Base-by-base conservation (phyloP, 2,888 invertebrate species). In the Tipula lateralis region DNA sequence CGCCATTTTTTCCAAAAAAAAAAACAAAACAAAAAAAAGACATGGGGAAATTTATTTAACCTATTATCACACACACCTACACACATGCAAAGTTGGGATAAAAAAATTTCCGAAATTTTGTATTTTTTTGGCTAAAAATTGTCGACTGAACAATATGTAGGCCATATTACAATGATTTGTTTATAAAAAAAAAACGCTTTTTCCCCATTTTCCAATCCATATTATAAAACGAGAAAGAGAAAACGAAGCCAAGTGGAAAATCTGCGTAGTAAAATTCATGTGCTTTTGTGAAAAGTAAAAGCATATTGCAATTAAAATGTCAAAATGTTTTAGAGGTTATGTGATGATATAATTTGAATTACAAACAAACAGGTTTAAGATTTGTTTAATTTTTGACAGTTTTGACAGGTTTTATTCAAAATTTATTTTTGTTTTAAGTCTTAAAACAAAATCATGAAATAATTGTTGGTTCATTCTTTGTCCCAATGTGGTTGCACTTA, bases 221-320 rank as follows among this genome's bases (percentile, higher is more conserved):
- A 44, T 12, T 44, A n/a, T 44, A 9, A 24, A 24, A 66, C 7
- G 9, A 66, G 66, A 66, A 24, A 66, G 66, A 66, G 66, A 66
- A 66, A 24, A 66, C 24, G 13, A 2, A 66, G 19, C 19, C 0
- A 66, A 66, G 16, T 50, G 16, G 6, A 50, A 66, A 66, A 24
- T 66, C 66, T 19, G 66, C 66, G 66, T 66, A 66, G 66, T 66
- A 66, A 66, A 66, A 66, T 66, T 66, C 66, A 66, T 66, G 66
- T 66, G 66, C 24, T 66, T 66, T 66, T 19, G 66, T 66, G 66
- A 66, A 66, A 66, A 24, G 24, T 24, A 24, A 66, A 66, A 0
- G 12, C 9, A 66, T 9, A 24, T 19, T 66, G 24, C 9, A 24
- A 66, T 66, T 24, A 24, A 13, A 2, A 24, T 66, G 24, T 66